Percentiles rank a stretch among this genome's conserved stretches.
Evolutionary conservation across 2,797 vertebrate species (phyloP).

Genomic region (Acanthurus lineatus): DNA sequence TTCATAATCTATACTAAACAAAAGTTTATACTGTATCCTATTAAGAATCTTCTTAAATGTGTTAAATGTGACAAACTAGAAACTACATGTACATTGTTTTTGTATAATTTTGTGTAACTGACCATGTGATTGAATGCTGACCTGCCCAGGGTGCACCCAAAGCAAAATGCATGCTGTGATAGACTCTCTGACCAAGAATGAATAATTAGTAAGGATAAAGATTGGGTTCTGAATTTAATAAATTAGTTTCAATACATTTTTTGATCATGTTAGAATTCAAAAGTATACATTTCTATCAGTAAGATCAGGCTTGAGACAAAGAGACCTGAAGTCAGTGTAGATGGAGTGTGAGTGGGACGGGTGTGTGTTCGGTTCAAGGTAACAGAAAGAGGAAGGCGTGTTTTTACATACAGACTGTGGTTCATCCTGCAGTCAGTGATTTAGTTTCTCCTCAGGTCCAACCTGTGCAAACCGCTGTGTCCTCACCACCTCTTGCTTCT

Average conservation of each 20-base stretch:
- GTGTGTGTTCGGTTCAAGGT: neutral
- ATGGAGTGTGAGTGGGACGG: too few species aligned
- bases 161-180: neutral
- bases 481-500: slow-evolving; percentile 15
- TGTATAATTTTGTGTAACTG: neutral
- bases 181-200: neutral
- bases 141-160: neutral
- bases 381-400: neutral
- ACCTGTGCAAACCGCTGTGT: slow-evolving; percentile 7
- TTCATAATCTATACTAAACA: neutral
- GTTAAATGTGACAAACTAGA: neutral
- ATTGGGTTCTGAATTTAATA: neutral
- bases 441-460: neutral
- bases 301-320: too few species aligned
- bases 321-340: too few species aligned
- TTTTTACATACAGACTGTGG: neutral
- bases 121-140: neutral
- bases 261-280: too few species aligned
- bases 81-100: neutral
- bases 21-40: neutral
- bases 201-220: too few species aligned
- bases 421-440: neutral
- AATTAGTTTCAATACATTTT: too few species aligned
- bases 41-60: too few species aligned
- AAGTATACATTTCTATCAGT: too few species aligned